Percentiles rank a stretch among this genome's conserved stretches.
These are phyloP conservation scores for Parauchenoglanis ngamensis DNA, from an alignment of 2,797 vertebrate genomes.

Conservation along the genomic window DNA sequence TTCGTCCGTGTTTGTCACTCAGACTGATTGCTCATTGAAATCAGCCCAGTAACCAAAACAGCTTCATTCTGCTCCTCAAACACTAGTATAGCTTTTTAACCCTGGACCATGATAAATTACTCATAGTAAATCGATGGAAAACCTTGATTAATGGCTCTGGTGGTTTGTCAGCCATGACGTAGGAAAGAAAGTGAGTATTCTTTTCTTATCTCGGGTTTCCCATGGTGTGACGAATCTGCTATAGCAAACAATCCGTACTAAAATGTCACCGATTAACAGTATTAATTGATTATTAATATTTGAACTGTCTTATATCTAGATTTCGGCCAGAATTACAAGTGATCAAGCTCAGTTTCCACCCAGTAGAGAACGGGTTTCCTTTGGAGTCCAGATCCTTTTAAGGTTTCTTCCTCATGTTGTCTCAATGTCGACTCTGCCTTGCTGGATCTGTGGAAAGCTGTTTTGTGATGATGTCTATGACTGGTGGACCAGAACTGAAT, in stretches of 20 bases:
- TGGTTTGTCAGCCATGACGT: not conserved
- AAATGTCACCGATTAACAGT: not conserved
- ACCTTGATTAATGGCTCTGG: not conserved
- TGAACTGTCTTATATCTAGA: not conserved
- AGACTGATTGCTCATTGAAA: conserved; percentile 40
- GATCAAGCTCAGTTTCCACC: not conserved
- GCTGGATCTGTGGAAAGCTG: not conserved
- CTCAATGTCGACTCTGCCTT: not conserved
- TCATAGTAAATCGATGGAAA: not conserved
- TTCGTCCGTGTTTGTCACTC: conserved; percentile 17
- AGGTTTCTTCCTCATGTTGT: not conserved
- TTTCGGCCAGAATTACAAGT: not conserved
- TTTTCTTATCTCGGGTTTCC: conserved; percentile 11
- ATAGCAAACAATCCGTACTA: not conserved
- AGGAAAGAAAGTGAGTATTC: not conserved
- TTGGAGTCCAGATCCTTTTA: not conserved
- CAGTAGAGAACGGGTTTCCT: not conserved
- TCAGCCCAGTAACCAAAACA: conserved; percentile 11
- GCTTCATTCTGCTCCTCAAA: conserved; percentile 22
- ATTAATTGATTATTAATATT: too few relatives aligned
- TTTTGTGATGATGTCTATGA: not conserved
- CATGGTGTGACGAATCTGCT: not conserved
- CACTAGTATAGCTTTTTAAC: conserved; percentile 3
- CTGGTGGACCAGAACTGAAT: not conserved
- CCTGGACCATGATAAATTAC: conserved; percentile 29